These are phyloP conservation scores for Harpalus rufipes DNA, from an alignment of 2,888 invertebrate genomes.

Conservation along the genomic window DNA sequence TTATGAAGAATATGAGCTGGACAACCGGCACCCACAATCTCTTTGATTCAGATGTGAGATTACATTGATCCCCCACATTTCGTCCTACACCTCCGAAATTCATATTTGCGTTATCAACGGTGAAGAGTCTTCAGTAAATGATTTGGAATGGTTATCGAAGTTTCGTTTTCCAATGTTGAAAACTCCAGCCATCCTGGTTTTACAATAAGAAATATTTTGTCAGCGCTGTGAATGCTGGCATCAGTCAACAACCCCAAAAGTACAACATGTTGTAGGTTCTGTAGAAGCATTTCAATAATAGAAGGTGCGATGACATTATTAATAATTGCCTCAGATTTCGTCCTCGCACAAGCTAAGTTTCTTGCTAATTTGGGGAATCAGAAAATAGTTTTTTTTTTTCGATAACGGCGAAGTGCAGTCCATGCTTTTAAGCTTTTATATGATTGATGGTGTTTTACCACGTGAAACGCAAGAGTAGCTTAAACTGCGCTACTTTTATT, in stretches of 20 bases:
- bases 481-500: constrained; percentile 1
- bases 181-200: constrained; percentile 38
- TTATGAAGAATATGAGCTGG: neutral
- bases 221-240: too few species aligned
- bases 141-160: constrained; percentile 22
- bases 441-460: constrained; percentile 8
- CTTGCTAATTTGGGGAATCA: neutral
- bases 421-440: neutral
- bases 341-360: constrained; percentile 8
- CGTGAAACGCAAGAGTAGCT: neutral
- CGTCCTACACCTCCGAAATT: constrained; percentile 8
- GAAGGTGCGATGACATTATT: neutral
- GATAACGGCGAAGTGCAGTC: neutral
- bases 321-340: neutral
- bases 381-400: neutral
- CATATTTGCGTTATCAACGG: neutral
- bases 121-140: constrained; percentile 1
- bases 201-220: neutral
- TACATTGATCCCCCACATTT: neutral
- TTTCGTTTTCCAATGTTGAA: constrained; percentile 46
- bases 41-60: neutral
- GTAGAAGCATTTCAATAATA: neutral
- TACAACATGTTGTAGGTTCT: too few species aligned
- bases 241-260: too few species aligned
- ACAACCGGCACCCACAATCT: too few species aligned